A percentile compares a stretch with the other conserved stretches of the same genome.
Evolutionary conservation across 2,113 vertebrate genomes (phyloP).

Genomic region (Myrmophylax atrothorax): DNA sequence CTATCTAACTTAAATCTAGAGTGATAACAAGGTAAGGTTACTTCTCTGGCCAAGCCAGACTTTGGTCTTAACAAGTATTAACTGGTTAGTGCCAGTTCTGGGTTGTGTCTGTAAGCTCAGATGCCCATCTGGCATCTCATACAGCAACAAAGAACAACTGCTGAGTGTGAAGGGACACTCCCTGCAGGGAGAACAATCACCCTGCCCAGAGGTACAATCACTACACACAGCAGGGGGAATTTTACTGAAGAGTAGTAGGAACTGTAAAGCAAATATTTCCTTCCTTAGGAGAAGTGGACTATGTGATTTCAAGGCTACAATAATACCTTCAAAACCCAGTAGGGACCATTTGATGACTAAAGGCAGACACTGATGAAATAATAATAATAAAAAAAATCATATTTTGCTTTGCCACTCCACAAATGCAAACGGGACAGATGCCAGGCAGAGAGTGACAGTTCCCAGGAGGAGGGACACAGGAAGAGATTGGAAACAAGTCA

Average conservation of each 20-base stretch:
- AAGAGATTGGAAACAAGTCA: not conserved
- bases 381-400: not conserved
- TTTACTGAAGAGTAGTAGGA: not conserved
- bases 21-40: not conserved
- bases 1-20: not conserved
- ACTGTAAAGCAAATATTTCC: not conserved
- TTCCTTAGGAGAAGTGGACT: not conserved
- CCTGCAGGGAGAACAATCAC: not conserved
- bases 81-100: not conserved
- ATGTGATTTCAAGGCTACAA: not conserved
- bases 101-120: not conserved
- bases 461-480: not conserved
- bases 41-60: not conserved
- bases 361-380: not conserved
- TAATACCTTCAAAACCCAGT: not conserved
- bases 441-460: not conserved
- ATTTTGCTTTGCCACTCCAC: not conserved
- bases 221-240: not conserved
- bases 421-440: not conserved
- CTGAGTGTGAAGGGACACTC: rapidly evolving
- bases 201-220: not conserved
- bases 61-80: not conserved
- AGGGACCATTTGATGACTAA: not conserved
- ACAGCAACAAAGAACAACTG: not conserved
- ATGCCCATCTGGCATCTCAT: not conserved